Evolutionary conservation across 2,113 vertebrate genomes (phyloP).

Genomic region (Ancistrus triradiatus): DNA sequence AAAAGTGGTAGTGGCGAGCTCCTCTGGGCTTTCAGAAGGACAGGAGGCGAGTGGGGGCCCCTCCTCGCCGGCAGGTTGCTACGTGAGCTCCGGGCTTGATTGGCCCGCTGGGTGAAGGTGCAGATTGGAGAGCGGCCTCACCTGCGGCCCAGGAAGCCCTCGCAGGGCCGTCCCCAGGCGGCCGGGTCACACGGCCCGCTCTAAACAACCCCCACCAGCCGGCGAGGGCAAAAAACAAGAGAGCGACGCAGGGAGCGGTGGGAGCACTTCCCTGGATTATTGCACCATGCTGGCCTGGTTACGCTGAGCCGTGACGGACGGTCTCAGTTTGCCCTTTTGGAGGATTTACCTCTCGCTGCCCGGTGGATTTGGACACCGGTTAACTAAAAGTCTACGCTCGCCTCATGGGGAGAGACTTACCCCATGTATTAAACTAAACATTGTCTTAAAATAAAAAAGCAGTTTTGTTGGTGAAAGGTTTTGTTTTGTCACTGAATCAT

Average conservation of each 20-base stretch:
- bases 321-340: constrained; percentile 62
- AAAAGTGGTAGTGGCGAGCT: constrained; percentile 80
- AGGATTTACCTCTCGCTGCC: constrained; percentile 54
- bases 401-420: too few species aligned
- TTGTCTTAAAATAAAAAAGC: too few species aligned
- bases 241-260: constrained; percentile 57
- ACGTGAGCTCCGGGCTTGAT: constrained; percentile 80
- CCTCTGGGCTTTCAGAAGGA: constrained; percentile 87
- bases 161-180: constrained; percentile 74
- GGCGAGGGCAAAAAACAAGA: constrained; percentile 60
- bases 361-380: constrained; percentile 8
- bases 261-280: constrained; percentile 76
- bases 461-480: too few species aligned
- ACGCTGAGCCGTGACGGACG: constrained; percentile 68
- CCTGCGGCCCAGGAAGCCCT: constrained; percentile 79
- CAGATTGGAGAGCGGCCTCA: constrained; percentile 76
- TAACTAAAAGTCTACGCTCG: too few species aligned
- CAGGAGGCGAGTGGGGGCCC: constrained; percentile 67
- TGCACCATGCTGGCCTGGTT: constrained; percentile 66
- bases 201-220: constrained; percentile 67
- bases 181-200: constrained; percentile 71
- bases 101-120: constrained; percentile 83
- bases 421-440: too few species aligned
- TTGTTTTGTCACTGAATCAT: too few species aligned
- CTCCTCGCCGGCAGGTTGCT: constrained; percentile 70